Conservation (phyloP, 1,140 invertebrate genomes). For the Parasteatoda tepidariorum region DNA sequence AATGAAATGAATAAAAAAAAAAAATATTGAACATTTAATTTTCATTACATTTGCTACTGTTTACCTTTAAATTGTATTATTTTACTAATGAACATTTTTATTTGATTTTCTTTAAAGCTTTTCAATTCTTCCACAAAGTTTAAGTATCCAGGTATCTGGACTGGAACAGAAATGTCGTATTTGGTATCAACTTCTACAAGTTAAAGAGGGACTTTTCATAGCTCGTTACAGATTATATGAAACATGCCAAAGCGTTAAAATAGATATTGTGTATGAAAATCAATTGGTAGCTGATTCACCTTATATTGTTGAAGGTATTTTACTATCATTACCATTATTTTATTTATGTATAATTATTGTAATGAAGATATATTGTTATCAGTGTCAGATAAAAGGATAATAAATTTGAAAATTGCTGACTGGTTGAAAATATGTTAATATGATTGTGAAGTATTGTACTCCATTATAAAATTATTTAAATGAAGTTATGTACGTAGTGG, state of each 20-base stretch:
- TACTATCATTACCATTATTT: conserved; percentile 59
- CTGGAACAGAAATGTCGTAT: conserved; percentile 72
- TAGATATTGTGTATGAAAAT: conserved; percentile 78
- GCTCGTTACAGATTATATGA: conserved; percentile 85
- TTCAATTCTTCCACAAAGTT: conserved; percentile 5
- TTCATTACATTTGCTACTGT: too few species aligned
- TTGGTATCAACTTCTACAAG: conserved; percentile 82
- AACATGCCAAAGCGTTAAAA: conserved; percentile 78
- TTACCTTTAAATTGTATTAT: background rate
- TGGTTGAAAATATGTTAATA: too few species aligned
- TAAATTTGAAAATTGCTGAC: too few species aligned
- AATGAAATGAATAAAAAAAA: background rate
- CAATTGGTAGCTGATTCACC: conserved; percentile 77
- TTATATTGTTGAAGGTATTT: conserved; percentile 74
- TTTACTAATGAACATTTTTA: too few species aligned
- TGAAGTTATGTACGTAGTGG: too few species aligned
- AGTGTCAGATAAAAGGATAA: too few species aligned
- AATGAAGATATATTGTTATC: too few species aligned
- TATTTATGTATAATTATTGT: conserved; percentile 62
- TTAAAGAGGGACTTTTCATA: conserved; percentile 87
- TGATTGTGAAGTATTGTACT: too few species aligned
- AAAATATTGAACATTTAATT: background rate
- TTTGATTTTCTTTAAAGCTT: conserved; percentile 30
- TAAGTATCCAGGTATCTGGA: conserved; percentile 20
- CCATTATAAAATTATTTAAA: too few species aligned